These are phyloP conservation scores for Dioctria linearis DNA, from an alignment of 2,888 invertebrate genomes.

Conservation along the genomic window DNA sequence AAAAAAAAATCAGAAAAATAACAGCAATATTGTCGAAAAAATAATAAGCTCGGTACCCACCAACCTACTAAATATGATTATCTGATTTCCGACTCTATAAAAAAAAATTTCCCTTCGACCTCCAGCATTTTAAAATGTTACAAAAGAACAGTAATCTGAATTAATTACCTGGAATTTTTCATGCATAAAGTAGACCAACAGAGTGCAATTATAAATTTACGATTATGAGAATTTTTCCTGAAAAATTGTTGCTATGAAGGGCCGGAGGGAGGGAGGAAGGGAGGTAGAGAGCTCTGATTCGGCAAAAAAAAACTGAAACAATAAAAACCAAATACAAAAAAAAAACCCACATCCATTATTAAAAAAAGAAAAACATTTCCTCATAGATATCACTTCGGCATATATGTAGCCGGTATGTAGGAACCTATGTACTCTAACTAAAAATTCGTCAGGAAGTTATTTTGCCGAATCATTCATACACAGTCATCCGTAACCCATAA, in stretches of 20 bases:
- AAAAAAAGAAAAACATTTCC: neutral
- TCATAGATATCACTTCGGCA: neutral
- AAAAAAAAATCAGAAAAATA: too few species aligned
- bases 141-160: neutral
- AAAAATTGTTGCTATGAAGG: too few species aligned
- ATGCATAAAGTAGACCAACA: neutral
- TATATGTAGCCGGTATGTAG: too few species aligned
- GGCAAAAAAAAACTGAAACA: neutral
- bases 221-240: neutral
- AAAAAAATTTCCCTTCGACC: neutral
- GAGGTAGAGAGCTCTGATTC: too few species aligned
- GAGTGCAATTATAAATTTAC: neutral
- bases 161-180: neutral
- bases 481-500: neutral
- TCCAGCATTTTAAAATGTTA: neutral
- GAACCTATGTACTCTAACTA: neutral
- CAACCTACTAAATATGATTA: too few species aligned
- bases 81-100: too few species aligned
- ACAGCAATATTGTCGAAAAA: too few species aligned
- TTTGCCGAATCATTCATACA: slow-evolving; percentile 1
- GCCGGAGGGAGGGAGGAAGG: too few species aligned
- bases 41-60: too few species aligned
- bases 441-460: neutral
- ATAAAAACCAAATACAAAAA: neutral
- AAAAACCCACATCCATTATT: neutral